Evolutionary conservation across 1,140 invertebrate genomes (phyloP), one percentile per base, ranked within the genome.

Genomic region (Diorhabda elongata): DNA sequence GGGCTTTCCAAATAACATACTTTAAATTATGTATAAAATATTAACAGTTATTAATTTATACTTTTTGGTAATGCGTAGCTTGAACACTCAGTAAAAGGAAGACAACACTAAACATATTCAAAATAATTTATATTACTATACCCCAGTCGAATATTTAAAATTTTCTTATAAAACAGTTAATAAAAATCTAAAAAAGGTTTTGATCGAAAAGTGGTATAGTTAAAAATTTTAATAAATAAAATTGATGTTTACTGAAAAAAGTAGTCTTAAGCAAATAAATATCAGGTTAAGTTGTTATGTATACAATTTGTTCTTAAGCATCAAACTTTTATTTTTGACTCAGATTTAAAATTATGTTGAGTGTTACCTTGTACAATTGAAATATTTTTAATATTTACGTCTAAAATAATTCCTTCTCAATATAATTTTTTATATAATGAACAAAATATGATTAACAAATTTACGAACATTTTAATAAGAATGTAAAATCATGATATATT

Each of bases 1-100:
- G 75, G 79, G 75, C 79, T 79, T 71, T 79, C 76, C 77, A 78
- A 79, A 77, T 81, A 81, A 81, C 80, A 74, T 80, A 80, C 75
- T 78, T 81, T 81, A 81, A 81, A 81, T 81, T 81, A 81, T 81
- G 78, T 81, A 81, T 81, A 81, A 81, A 81, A 81, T 81, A 81
- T 81, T 81, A 81, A 81, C 80, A 81, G 80, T 80, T 80, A 80
- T 76, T 79, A 81, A 79, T 79, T 77, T 69, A 67, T 75, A 69
- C 69, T 68, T 74, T 77, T 79, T 79, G 76, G 77, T 80, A 78
- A 79, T 80, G 78, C 76, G 77, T 76, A 80, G 79, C 77, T 73
- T 79, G 76, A 80, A 79, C 75, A 78, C 76, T 79, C 76, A 78
- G 73, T 70, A 78, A 77, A 52, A 78, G 79, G 79, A 80, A 80